phyloP scores from a whole-genome alignment of 2,797 vertebrate species.

The Lycodopsis pacificus region DNA sequence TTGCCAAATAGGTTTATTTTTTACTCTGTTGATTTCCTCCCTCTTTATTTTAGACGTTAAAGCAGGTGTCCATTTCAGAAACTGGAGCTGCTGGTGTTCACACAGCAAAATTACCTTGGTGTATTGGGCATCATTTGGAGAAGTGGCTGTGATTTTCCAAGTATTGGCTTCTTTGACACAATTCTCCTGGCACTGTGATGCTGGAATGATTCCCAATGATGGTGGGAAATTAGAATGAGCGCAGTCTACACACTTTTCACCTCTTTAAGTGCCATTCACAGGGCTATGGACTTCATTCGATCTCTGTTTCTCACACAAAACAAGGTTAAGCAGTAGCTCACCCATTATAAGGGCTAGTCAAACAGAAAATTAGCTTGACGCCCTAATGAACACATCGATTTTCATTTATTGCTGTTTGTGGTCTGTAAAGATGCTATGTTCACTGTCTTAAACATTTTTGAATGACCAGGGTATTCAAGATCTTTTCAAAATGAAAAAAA shows the following conservation, averaged over 20 bases:
- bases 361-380: constrained; percentile 64
- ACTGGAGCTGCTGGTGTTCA: constrained; percentile 60
- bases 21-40: constrained; percentile 9
- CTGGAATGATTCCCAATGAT: constrained; percentile 61
- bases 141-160: constrained; percentile 76
- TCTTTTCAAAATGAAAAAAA: constrained; percentile 5
- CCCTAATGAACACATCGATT: constrained; percentile 59
- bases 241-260: constrained; percentile 28
- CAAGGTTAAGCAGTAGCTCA: constrained; percentile 49
- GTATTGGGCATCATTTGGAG: constrained; percentile 75
- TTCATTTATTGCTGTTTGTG: constrained; percentile 33
- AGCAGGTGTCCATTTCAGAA: constrained; percentile 55
- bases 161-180: constrained; percentile 70
- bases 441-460: constrained; percentile 5
- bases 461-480: constrained; percentile 13
- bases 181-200: constrained; percentile 51
- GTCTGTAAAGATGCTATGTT: constrained; percentile 14
- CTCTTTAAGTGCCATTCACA: constrained; percentile 28
- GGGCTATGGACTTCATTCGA: background rate
- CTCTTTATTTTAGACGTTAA: constrained; percentile 45
- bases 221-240: constrained; percentile 55
- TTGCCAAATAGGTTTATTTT: constrained; percentile 10
- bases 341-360: constrained; percentile 60
- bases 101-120: constrained; percentile 69
- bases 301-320: constrained; percentile 27